Conservation (phyloP, 2,797 vertebrate species). For the Phrynocephalus guinanensis region DNA sequence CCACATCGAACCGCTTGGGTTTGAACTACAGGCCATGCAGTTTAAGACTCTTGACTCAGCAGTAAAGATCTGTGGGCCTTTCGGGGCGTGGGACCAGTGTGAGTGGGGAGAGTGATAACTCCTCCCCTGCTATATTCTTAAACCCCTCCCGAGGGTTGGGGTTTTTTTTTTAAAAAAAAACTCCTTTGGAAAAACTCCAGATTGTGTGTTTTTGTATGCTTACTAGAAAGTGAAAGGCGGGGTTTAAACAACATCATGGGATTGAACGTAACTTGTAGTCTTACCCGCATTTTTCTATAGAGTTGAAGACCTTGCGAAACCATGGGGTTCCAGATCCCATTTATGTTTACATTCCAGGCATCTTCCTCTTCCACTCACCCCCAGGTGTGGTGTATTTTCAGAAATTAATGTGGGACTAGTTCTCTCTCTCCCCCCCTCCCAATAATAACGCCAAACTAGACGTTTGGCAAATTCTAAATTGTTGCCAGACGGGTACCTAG, state of each 20-base stretch:
- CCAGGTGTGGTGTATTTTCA: neutral
- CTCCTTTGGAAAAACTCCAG: too few relatives aligned
- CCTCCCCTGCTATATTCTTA: neutral
- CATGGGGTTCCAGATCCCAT: neutral
- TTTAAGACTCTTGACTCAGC: neutral
- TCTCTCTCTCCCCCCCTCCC: neutral
- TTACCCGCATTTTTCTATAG: neutral
- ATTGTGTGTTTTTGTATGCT: neutral
- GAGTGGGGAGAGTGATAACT: neutral
- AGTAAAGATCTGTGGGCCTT: neutral
- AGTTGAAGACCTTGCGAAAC: neutral
- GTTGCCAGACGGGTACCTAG: neutral
- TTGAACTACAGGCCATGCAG: neutral
- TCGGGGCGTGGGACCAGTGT: neutral
- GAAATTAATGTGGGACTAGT: neutral
- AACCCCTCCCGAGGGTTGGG: neutral
- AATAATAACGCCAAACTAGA: constrained; percentile 1
- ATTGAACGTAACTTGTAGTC: neutral
- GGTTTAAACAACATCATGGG: neutral
- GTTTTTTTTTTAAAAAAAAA: neutral
- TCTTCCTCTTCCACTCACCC: neutral
- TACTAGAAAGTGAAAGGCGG: neutral
- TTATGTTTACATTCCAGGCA: constrained; percentile 12
- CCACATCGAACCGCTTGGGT: neutral
- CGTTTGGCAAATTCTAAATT: neutral